phyloP scores from a whole-genome alignment of 1,140 invertebrate species.

The Triops cancriformis region DNA sequence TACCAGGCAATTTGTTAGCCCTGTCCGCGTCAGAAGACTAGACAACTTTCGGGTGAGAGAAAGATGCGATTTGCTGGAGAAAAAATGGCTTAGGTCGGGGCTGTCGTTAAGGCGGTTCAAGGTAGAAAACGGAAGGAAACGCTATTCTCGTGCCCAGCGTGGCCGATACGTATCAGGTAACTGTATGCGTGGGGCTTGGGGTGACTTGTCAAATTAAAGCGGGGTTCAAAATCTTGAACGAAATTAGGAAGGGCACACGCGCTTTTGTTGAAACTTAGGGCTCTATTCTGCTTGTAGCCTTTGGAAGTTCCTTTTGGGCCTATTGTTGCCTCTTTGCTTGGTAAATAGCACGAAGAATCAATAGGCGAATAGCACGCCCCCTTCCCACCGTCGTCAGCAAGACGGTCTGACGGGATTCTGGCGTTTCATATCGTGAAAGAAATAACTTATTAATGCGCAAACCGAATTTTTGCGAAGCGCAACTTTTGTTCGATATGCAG shows the following conservation, averaged over 20 bases:
- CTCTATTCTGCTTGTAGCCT: background rate
- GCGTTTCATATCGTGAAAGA: background rate
- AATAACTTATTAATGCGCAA: slow-evolving; percentile 2
- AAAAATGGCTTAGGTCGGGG: background rate
- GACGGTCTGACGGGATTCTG: background rate
- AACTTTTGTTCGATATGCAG: background rate
- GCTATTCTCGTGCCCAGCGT: background rate
- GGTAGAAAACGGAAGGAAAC: background rate
- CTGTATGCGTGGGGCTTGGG: background rate
- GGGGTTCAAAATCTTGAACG: background rate
- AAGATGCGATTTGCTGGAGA: background rate
- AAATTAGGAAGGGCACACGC: background rate
- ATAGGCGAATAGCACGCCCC: background rate
- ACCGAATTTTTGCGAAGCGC: background rate
- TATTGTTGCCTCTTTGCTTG: background rate
- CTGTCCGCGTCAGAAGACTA: background rate
- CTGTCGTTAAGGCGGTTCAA: background rate
- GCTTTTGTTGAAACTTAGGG: background rate
- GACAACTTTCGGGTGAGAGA: background rate
- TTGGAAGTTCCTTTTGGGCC: background rate
- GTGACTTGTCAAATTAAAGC: background rate
- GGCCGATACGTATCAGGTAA: background rate
- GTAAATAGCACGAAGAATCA: slow-evolving; percentile 1
- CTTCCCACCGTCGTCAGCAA: background rate
- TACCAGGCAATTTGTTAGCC: background rate